These are phyloP conservation scores for Lathamus discolor DNA, from an alignment of 2,113 vertebrate genomes.

Conservation along the genomic window DNA sequence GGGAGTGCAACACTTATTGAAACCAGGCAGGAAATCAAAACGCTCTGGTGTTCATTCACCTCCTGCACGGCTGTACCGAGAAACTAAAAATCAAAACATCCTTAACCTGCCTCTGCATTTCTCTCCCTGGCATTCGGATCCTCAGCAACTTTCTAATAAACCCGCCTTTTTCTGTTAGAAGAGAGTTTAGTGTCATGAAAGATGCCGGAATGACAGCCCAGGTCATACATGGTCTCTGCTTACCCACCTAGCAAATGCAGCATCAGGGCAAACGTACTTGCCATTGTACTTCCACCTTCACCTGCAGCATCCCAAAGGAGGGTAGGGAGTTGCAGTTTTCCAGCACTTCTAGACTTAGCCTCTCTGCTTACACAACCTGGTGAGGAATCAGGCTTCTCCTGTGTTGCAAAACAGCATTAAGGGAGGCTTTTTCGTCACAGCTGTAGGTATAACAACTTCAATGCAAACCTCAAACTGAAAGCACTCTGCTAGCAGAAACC, in stretches of 20 bases:
- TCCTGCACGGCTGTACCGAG: neutral
- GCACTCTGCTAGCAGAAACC: neutral
- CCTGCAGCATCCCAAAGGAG: neutral
- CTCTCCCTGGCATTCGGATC: neutral
- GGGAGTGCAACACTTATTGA: conserved; percentile 60
- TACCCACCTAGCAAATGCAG: neutral
- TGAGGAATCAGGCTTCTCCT: neutral
- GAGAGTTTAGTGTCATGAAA: neutral
- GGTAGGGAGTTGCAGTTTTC: neutral
- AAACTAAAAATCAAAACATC: neutral
- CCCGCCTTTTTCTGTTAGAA: conserved; percentile 1
- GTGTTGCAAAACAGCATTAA: neutral
- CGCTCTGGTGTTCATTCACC: conserved; percentile 32
- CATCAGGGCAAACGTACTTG: neutral
- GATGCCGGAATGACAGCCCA: neutral
- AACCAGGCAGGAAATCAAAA: conserved; percentile 61
- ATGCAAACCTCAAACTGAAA: neutral
- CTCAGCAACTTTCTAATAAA: neutral
- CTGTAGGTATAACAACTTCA: neutral
- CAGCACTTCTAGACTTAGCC: neutral
- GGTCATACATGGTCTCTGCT: conserved; percentile 33
- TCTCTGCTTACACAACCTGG: neutral
- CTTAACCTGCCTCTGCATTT: conserved; percentile 12
- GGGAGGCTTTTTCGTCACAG: neutral
- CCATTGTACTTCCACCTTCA: neutral